These are phyloP conservation scores for Nomada lathburiana DNA, from an alignment of 2,888 invertebrate species.

Conservation along the genomic window DNA sequence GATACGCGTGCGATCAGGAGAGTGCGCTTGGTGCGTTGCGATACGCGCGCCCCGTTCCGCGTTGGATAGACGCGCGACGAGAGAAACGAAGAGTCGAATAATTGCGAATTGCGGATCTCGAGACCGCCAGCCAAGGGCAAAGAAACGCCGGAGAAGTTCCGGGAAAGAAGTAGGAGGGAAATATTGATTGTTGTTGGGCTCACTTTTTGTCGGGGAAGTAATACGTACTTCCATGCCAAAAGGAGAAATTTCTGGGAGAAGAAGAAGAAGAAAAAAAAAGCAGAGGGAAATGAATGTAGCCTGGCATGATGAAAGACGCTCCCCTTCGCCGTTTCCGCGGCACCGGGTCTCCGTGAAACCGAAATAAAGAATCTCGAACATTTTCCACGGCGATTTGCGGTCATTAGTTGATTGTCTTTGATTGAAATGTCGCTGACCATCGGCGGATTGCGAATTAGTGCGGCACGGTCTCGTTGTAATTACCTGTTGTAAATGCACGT, in stretches of 20 bases:
- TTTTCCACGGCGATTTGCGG: constrained; percentile 19
- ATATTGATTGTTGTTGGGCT: constrained; percentile 42
- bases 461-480: not conserved
- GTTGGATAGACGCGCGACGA: not conserved
- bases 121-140: not conserved
- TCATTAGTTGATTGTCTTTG: constrained; percentile 44
- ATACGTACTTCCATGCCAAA: constrained; percentile 42
- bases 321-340: not conserved
- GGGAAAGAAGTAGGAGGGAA: constrained; percentile 16
- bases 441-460: not conserved
- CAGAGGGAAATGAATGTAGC: constrained; percentile 34
- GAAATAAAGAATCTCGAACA: constrained; percentile 31
- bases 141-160: constrained; percentile 26
- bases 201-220: constrained; percentile 33
- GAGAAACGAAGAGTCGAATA: not conserved
- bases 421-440: constrained; percentile 10
- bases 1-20: constrained; percentile 53
- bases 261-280: not conserved
- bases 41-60: not conserved
- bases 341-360: constrained; percentile 6
- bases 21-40: constrained; percentile 32
- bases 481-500: not conserved
- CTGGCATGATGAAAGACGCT: constrained; percentile 45
- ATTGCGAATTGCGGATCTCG: too few species aligned
- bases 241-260: constrained; percentile 31